These are phyloP conservation scores for Amphimallon solstitiale DNA, from an alignment of 2,888 invertebrate species.

Conservation along the genomic window DNA sequence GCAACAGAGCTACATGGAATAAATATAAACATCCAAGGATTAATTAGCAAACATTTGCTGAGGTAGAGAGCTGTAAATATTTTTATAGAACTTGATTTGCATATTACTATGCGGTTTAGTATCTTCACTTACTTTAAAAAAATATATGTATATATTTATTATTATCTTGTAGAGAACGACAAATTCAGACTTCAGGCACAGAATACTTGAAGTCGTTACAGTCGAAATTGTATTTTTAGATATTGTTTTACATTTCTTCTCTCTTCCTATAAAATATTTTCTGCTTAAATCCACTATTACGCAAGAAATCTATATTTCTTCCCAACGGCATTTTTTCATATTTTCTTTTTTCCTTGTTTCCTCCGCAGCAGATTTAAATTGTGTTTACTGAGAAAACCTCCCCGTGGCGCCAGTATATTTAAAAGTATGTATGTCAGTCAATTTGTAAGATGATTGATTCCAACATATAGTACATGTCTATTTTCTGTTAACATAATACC, in stretches of 20 bases:
- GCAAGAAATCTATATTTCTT: constrained; percentile 23
- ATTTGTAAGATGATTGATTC: no score
- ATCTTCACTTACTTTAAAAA: no score
- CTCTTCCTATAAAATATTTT: constrained; percentile 17
- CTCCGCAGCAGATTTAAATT: constrained; percentile 24
- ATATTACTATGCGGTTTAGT: no score
- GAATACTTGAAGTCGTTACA: constrained; percentile 10
- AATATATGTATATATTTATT: not conserved
- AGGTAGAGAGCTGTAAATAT: no score
- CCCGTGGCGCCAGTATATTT: constrained; percentile 23
- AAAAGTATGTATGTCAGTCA: no score
- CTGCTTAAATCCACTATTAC: constrained; percentile 7
- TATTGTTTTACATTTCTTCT: constrained; percentile 28
- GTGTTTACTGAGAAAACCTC: constrained; percentile 27
- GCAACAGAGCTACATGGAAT: no score
- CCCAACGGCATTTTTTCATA: constrained; percentile 27
- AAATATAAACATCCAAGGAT: no score
- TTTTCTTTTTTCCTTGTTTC: constrained; percentile 28
- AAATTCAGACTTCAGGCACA: not conserved
- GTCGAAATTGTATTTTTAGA: constrained; percentile 27
- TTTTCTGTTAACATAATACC: no score
- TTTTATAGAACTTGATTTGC: no score
- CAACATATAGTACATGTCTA: no score
- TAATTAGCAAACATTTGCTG: no score
- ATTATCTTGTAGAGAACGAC: not conserved